Evolutionary conservation across 2,113 vertebrate genomes (phyloP).

Genomic region (Oxyura jamaicensis): DNA sequence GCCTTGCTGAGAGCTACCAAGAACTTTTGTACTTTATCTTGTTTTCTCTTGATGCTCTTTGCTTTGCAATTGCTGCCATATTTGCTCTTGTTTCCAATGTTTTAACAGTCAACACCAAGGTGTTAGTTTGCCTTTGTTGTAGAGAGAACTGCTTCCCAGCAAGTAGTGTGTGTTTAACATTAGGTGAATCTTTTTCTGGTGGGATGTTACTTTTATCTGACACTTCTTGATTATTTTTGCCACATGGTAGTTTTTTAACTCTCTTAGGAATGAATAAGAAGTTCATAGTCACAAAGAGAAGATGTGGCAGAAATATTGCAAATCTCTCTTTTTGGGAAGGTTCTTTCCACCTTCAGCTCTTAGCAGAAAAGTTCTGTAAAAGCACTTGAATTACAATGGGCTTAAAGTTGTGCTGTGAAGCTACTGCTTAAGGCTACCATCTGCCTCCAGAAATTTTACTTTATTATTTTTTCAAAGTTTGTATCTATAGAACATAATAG

Average conservation of each 20-base stretch:
- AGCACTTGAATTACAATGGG: slow-evolving; percentile 46
- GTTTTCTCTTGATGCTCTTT: slow-evolving; percentile 78
- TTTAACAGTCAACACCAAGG: slow-evolving; percentile 62
- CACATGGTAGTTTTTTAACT: slow-evolving; percentile 8
- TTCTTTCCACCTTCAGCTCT: slow-evolving; percentile 30
- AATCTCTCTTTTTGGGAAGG: neutral
- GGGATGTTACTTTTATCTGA: slow-evolving; percentile 3
- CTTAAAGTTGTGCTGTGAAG: slow-evolving; percentile 66
- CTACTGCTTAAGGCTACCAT: slow-evolving; percentile 70
- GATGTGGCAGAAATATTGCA: neutral
- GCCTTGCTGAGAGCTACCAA: slow-evolving; percentile 86
- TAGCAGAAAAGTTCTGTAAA: neutral
- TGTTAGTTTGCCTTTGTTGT: slow-evolving; percentile 48
- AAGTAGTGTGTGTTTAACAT: neutral
- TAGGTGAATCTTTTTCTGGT: slow-evolving; percentile 24
- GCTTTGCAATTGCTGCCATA: slow-evolving; percentile 77
- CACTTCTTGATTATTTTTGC: neutral
- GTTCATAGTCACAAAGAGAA: slow-evolving; percentile 3
- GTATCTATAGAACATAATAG: slow-evolving; percentile 61
- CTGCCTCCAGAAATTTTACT: slow-evolving; percentile 71
- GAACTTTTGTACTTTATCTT: slow-evolving; percentile 85
- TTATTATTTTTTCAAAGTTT: slow-evolving; percentile 68
- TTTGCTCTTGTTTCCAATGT: slow-evolving; percentile 66
- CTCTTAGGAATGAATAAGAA: slow-evolving; percentile 1
- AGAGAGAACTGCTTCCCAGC: slow-evolving; percentile 9